phyloP scores from a whole-genome alignment of 1,140 invertebrate genomes.

The Bombus fervidus region DNA sequence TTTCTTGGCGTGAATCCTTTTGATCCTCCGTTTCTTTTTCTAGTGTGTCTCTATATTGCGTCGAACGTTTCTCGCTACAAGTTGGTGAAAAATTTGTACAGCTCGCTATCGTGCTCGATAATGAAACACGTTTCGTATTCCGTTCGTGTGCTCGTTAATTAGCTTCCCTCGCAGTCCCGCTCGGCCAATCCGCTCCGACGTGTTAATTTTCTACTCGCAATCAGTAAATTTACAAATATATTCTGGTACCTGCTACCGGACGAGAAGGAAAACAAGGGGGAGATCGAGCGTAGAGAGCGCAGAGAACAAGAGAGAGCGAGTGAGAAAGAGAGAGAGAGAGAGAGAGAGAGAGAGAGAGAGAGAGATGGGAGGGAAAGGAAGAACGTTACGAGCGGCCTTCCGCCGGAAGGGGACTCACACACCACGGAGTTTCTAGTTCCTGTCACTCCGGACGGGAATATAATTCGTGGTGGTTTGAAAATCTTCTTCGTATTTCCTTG shows the following conservation, averaged over 20 bases:
- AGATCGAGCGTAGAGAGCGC: constrained; percentile 46
- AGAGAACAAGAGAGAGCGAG: constrained; percentile 43
- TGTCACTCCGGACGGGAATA: constrained; percentile 56
- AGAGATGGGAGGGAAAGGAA: constrained; percentile 41
- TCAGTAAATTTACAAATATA: constrained; percentile 33
- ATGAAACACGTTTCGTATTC: constrained; percentile 22
- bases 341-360: not conserved
- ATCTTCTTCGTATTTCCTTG: constrained; percentile 40
- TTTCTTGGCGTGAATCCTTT: too few relatives aligned
- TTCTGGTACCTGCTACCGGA: constrained; percentile 4
- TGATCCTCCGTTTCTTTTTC: not conserved
- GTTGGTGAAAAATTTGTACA: not conserved
- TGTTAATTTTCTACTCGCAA: constrained; percentile 40
- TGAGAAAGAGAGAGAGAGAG: constrained; percentile 11
- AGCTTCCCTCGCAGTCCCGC: constrained; percentile 28
- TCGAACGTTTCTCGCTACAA: not conserved
- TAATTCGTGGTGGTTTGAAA: constrained; percentile 44
- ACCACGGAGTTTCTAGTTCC: constrained; percentile 65
- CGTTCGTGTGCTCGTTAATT: constrained; percentile 50
- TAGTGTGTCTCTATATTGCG: not conserved
- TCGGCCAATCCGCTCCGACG: constrained; percentile 23
- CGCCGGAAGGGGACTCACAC: constrained; percentile 63
- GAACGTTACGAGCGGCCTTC: constrained; percentile 59
- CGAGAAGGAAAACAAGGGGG: constrained; percentile 30
- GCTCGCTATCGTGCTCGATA: constrained; percentile 1